Evolutionary conservation across 2,888 invertebrate species (phyloP), one percentile per base, ranked within the genome.

Genomic region (Marasmarcha lunaedactyla): DNA sequence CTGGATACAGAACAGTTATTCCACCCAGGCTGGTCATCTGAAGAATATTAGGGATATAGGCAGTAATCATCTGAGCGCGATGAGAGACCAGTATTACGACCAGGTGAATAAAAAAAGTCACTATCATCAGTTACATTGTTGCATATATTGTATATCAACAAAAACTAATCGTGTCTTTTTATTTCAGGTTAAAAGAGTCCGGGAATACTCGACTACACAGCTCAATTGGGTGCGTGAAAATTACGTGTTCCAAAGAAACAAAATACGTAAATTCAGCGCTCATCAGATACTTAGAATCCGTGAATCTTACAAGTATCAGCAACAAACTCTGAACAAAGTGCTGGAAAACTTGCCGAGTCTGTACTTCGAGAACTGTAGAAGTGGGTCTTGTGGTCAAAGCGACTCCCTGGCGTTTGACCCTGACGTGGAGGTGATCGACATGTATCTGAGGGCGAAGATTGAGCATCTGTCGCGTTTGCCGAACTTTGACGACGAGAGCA

Each of bases 271-370:
- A 72, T 97, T 97, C 79, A 95, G 96, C 78, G 91, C 94, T 13
- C 94, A 95, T 64, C 96, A 97, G 73, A 89, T 97, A 42, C 81
- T 96, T 35, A 88, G 94, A 38, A 78, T 97, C 35, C 89, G 96
- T 20, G 96, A 97, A 69, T 94, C 95, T 7, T 97, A 95, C 86
- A 97, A 97, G 72, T 93, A 95, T 63, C 97, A 97, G 71, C 97
- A 97, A 69, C 95, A 95, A 72, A 94, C 96, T 9, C 81, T 97
- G 38, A 94, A 95, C 79, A 97, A 97, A 69, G 92, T 97, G 4
- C 77, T 97, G 42, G 97, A 97, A 71, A 96, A 95, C 69, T 84
- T 97, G 55, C 95, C 95, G 33, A 93, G 90, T 58, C 84, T 94
- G 39, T 95, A 96, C 76, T 90, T 97, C 63, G 97, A 97, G 69